A percentile compares a stretch with the other conserved stretches of the same genome.
These are phyloP conservation scores for Brachymystax lenok DNA, from an alignment of 2,797 vertebrate genomes.

Conservation along the genomic window DNA sequence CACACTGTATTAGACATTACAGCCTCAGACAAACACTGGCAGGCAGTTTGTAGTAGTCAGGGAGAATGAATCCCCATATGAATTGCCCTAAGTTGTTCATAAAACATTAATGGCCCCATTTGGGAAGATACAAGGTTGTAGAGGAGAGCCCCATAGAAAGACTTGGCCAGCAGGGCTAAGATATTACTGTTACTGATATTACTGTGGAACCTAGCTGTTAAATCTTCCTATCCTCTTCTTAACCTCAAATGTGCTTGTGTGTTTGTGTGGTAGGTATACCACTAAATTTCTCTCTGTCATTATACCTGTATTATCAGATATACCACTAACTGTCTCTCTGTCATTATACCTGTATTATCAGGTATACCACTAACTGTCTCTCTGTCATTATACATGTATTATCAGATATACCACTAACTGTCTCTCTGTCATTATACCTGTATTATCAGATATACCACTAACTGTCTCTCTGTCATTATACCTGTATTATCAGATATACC, in stretches of 20 bases:
- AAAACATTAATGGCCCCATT: slow-evolving; percentile 53
- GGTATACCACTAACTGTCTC: no score
- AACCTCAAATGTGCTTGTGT: background rate
- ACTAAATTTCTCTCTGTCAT: no score
- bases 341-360: no score
- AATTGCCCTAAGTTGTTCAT: slow-evolving; percentile 40
- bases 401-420: slow-evolving; percentile 18
- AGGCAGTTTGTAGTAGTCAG: slow-evolving; percentile 18
- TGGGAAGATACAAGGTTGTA: slow-evolving; percentile 53
- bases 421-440: no score
- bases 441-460: no score
- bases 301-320: no score
- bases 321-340: background rate
- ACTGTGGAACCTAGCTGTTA: no score
- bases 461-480: no score
- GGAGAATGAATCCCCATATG: slow-evolving; percentile 44
- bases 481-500: no score
- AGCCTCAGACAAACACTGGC: slow-evolving; percentile 8
- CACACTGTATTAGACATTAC: slow-evolving; percentile 27
- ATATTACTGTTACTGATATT: no score
- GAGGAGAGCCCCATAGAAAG: background rate
- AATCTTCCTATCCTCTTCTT: background rate
- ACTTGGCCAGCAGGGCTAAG: no score
- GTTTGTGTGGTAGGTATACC: background rate
- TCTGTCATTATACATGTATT: no score